Evolutionary conservation across 2,113 vertebrate genomes (phyloP).

Genomic region (Agapornis roseicollis): DNA sequence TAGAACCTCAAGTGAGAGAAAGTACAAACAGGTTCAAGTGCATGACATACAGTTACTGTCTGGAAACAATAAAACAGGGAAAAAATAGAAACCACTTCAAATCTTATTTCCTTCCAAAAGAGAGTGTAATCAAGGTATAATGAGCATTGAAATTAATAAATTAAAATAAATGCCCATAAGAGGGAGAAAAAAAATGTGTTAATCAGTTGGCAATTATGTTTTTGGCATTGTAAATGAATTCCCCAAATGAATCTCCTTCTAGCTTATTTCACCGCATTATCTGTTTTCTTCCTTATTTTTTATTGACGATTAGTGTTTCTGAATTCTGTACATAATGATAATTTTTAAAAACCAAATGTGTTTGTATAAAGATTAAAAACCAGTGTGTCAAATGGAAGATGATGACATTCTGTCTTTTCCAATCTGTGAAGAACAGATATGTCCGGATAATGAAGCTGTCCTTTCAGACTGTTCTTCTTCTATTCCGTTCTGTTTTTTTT

Average conservation of each 20-base stretch:
- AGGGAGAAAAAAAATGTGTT: conserved; percentile 63
- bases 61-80: conserved; percentile 53
- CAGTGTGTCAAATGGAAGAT: not conserved
- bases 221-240: conserved; percentile 76
- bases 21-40: conserved; percentile 56
- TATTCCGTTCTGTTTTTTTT: not conserved
- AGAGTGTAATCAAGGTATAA: conserved; percentile 71
- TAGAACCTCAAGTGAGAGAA: conserved; percentile 49
- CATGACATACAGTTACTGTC: conserved; percentile 46
- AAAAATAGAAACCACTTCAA: conserved; percentile 67
- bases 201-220: conserved; percentile 73
- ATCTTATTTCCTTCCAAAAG: conserved; percentile 68
- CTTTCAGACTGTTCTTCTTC: not conserved
- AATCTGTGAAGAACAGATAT: not conserved
- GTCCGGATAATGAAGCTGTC: not conserved
- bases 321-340: conserved; percentile 33
- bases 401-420: conserved; percentile 1
- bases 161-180: conserved; percentile 74
- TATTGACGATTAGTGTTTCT: conserved; percentile 40
- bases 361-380: conserved; percentile 53
- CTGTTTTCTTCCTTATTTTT: conserved; percentile 53
- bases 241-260: conserved; percentile 55
- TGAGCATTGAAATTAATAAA: conserved; percentile 76
- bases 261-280: conserved; percentile 49
- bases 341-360: not conserved